Evolutionary conservation across 92 coral and sea anemone species (phyloP).

Genomic region (Epizoanthus illoricatus): DNA sequence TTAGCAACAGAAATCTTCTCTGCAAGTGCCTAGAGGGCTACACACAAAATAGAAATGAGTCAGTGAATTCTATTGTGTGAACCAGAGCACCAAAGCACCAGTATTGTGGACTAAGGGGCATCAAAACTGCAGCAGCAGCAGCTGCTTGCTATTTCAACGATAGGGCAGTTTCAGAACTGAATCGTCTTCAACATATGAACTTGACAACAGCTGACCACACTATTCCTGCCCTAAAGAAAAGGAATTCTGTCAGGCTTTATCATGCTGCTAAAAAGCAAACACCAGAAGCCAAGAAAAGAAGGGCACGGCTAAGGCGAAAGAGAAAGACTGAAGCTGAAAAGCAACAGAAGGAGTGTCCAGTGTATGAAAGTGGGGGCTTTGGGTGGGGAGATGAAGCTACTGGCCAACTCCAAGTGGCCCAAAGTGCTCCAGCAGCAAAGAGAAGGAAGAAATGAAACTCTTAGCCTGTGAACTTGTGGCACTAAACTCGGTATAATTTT

Average conservation of each 20-base stretch:
- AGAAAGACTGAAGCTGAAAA: conserved; percentile 26
- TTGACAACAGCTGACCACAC: conserved; percentile 27
- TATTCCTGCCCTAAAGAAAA: conserved; percentile 4
- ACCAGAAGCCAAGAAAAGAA: conserved; percentile 23
- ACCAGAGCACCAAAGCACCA: conserved; percentile 18
- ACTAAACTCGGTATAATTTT: background rate
- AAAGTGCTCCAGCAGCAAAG: conserved; percentile 28
- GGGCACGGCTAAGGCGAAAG: conserved; percentile 25
- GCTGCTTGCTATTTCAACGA: conserved; percentile 17
- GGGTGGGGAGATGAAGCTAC: conserved; percentile 30
- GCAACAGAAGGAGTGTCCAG: conserved; percentile 22
- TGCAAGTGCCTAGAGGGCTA: conserved; percentile 14
- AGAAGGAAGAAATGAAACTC: conserved; percentile 26
- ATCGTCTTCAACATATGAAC: background rate
- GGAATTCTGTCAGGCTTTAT: conserved; percentile 13
- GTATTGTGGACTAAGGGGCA: conserved; percentile 16
- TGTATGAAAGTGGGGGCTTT: conserved; percentile 32
- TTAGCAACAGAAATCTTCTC: conserved; percentile 11
- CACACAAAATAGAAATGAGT: conserved; percentile 21
- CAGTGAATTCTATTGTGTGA: conserved; percentile 15
- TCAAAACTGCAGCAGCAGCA: conserved; percentile 22
- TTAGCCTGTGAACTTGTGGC: conserved; percentile 23
- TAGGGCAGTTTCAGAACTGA: conserved; percentile 8
- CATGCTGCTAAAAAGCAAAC: conserved; percentile 29
- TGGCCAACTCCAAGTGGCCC: conserved; percentile 23